These are phyloP conservation scores for Zaprionus lachaisei DNA, from an alignment of 1,140 invertebrate species.

Conservation along the genomic window DNA sequence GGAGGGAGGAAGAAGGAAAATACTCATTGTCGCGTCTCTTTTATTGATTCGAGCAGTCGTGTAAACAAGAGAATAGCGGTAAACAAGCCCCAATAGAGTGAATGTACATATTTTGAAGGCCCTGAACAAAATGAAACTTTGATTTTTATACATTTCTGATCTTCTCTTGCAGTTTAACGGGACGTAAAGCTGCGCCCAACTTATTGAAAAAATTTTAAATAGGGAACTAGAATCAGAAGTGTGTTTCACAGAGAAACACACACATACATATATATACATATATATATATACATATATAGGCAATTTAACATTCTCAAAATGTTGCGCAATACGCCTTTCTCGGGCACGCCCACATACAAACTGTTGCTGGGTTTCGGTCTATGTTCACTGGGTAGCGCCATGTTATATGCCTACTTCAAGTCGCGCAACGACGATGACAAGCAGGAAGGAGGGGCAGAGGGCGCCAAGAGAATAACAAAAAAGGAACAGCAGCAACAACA, in stretches of 20 bases:
- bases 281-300: constrained; percentile 13
- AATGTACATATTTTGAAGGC: neutral
- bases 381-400: constrained; percentile 79
- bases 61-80: neutral
- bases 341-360: constrained; percentile 74
- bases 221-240: neutral
- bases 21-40: constrained; percentile 3
- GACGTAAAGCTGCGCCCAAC: constrained; percentile 3
- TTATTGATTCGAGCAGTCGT: constrained; percentile 25
- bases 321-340: constrained; percentile 73
- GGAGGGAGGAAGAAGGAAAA: neutral
- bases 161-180: constrained; percentile 38
- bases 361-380: constrained; percentile 79
- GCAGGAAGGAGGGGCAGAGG: constrained; percentile 29
- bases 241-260: constrained; percentile 3
- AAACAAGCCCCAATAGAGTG: constrained; percentile 13
- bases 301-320: constrained; percentile 38
- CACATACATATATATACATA: constrained; percentile 29
- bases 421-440: constrained; percentile 71
- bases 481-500: neutral
- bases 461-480: constrained; percentile 3
- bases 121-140: neutral
- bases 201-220: neutral
- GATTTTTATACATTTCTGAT: constrained; percentile 6
- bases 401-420: constrained; percentile 82